Base-by-base conservation (phyloP, 2,113 vertebrate species). In the Phaethornis superciliosus region DNA sequence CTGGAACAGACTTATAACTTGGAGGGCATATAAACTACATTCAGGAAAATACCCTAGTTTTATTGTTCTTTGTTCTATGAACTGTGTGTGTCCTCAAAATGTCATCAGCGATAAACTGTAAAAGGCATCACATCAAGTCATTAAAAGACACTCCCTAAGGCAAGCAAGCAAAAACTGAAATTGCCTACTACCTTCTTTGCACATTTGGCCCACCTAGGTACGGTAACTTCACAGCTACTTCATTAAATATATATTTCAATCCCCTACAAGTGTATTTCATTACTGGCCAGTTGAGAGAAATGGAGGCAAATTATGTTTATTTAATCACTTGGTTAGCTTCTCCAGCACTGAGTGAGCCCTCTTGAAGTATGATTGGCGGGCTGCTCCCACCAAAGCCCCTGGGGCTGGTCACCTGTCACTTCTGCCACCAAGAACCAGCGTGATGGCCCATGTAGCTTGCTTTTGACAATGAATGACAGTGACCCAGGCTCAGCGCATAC, bases 71-170 rank as follows among this genome's bases (percentile, higher is more conserved):
- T 95, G 76, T 96, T 97, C 96, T 95, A 94, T 5, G 80, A 95
- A 97, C 94, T 97, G 85, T 87, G 96, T 72, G 93, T 97, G 97
- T 97, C 97, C 98, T 98, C 97, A 98, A 98, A 98, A 98, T 98
- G 98, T 98, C 98, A 98, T 91, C 96, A 95, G 92, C 63, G 88
- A 98, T 98, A 97, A 98, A 91, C 84, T 89, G 93, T 95, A 97
- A 97, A 96, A 97, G 96, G 95, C 95, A 98, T 98, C 97, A 98
- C 81, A 96, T 96, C 94, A 97, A 96, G 93, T 98, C 97, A 97
- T 98, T 98, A 97, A 97, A 98, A 98, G 93, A 97, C 91, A 76
- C 81, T 97, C 97, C 96, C 97, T 83, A 60, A 97, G 97, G 97
- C 97, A 65, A 96, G 44, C 91, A 77, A 92, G 90, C 94, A 93